Evolutionary conservation across 2,797 vertebrate species (phyloP), one percentile per base, ranked within the genome.

Genomic region (Enteromius fasciolatus): DNA sequence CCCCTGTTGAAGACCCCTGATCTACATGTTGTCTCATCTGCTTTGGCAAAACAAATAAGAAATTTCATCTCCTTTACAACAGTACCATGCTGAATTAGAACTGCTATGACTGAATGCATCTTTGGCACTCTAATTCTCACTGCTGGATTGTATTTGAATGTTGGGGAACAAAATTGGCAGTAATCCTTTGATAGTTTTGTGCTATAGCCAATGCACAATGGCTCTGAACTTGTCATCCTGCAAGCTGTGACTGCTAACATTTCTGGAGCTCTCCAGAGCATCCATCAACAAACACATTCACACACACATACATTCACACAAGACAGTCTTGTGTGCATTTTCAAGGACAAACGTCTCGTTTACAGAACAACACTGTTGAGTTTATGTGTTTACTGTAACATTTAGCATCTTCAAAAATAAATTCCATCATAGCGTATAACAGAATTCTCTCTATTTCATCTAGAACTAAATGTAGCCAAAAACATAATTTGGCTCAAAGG

Each of bases 111-210:
- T 63, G 50, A 83, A 57, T 61, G 74, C 74, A 48, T 77, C 73
- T 77, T 77, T 61, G 66, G 66, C 28, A 61, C 25, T 61, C 52
- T 77, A 69, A 83, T 83, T 83, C 74, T 69, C 74, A 77, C 66
- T 77, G 74, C 75, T 83, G 52, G 52, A 82, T 82, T 76, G 64
- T 77, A 48, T 63, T 59, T 70, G 52, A 83, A 70, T 69, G 15
- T 57, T 76, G 36, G 81, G 64, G 50, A 69, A 61, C 28, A 67
- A 83, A 70, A 83, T 59, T 69, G 66, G 74, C 41, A 14, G 50
- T 77, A 83, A 76, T 83, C 81, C 52, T 64, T 67, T 83, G 74
- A 83, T 77, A 70, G 81, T 70, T 76, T 82, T 77, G 81, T 83
- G 64, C 52, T 68, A 75, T 67, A 66, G 61, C 70, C 80, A 82